Percentiles rank a stretch among this genome's conserved stretches.
Evolutionary conservation across 2,797 vertebrate genomes (phyloP).

Genomic region (Peromyscus eremicus): DNA sequence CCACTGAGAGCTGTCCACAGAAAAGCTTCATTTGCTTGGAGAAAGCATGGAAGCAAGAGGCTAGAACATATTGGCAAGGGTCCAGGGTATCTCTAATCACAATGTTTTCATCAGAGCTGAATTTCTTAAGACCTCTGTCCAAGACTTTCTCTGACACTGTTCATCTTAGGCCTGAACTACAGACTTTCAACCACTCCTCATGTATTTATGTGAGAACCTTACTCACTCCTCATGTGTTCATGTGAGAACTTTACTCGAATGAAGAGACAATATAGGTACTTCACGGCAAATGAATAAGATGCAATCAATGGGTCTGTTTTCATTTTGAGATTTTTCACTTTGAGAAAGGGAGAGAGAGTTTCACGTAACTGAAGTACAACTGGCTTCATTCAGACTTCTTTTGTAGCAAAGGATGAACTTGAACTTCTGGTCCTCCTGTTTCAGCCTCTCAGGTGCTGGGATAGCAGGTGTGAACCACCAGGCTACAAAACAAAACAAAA

Average conservation of each 20-base stretch:
- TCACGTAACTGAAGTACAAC: not conserved
- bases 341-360: not conserved
- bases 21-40: not conserved
- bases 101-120: not conserved
- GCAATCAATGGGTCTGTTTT: not conserved
- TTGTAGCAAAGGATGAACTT: not conserved
- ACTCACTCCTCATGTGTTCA: not conserved
- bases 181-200: not conserved
- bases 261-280: not conserved
- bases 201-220: not conserved
- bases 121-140: not conserved
- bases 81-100: not conserved
- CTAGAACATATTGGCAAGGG: not conserved
- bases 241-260: not conserved
- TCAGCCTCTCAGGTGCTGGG: not conserved
- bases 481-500: too few relatives aligned
- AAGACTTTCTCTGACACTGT: not conserved
- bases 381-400: not conserved
- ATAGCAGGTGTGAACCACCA: not conserved
- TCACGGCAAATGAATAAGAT: not conserved
- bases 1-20: not conserved
- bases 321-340: not conserved
- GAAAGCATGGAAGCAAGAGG: not conserved
- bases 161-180: not conserved
- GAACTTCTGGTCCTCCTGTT: not conserved